Evolutionary conservation across 1,140 invertebrate species (phyloP).

Genomic region (Linepithema humile): DNA sequence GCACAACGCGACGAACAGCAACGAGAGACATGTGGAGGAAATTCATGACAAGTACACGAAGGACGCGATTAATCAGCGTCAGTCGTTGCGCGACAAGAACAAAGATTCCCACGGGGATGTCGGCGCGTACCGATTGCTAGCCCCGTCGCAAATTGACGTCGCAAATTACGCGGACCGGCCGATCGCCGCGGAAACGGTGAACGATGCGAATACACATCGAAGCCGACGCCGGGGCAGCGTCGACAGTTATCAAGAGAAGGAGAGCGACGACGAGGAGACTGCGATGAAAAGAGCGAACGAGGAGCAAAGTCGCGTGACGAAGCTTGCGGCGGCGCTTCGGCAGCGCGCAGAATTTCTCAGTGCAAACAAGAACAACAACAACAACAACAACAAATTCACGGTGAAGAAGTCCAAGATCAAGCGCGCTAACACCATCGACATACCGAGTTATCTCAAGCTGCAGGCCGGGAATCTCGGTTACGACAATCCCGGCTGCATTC

Average conservation of each 20-base stretch:
- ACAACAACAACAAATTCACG: conserved; percentile 84
- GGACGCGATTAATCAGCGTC: conserved; percentile 82
- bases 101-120: conserved; percentile 60
- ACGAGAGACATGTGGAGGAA: conserved; percentile 55
- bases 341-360: conserved; percentile 69
- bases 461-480: conserved; percentile 78
- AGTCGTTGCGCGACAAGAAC: conserved; percentile 76
- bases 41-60: conserved; percentile 80
- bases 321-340: conserved; percentile 63
- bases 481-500: conserved; percentile 80
- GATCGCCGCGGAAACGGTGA: too few relatives aligned
- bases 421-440: conserved; percentile 94
- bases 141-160: conserved; percentile 15
- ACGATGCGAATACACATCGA: conserved; percentile 23
- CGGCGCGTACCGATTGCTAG: background rate
- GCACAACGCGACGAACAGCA: background rate
- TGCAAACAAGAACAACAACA: conserved; percentile 64
- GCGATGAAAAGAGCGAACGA: conserved; percentile 50
- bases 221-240: conserved; percentile 15
- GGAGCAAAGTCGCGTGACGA: conserved; percentile 54
- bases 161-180: background rate
- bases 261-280: conserved; percentile 65
- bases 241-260: conserved; percentile 51
- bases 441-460: conserved; percentile 88
- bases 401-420: conserved; percentile 92